phyloP scores from a whole-genome alignment of 2,797 vertebrate genomes.

The Leptodactylus fallax region DNA sequence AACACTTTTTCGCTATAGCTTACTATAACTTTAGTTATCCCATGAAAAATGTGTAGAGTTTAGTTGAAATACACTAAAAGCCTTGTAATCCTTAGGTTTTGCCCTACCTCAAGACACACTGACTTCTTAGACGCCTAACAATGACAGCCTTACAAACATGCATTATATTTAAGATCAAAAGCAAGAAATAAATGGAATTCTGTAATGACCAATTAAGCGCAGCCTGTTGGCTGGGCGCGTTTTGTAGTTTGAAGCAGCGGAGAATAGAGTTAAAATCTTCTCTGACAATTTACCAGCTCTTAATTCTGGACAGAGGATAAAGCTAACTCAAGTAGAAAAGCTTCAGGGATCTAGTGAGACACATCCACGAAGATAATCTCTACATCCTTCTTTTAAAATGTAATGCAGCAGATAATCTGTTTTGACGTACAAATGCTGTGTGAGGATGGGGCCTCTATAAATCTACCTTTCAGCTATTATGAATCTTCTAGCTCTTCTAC shows the following conservation, averaged over 20 bases:
- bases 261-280: constrained; percentile 50
- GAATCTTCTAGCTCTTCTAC: constrained; percentile 53
- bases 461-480: constrained; percentile 59
- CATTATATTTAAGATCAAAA: constrained; percentile 17
- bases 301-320: constrained; percentile 52
- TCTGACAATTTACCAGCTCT: constrained; percentile 43
- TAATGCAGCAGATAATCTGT: constrained; percentile 54
- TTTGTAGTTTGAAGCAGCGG: constrained; percentile 49
- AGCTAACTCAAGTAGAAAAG: constrained; percentile 51
- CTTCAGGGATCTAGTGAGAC: constrained; percentile 51
- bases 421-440: constrained; percentile 57
- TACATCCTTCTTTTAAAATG: constrained; percentile 59
- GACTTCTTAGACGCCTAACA: constrained; percentile 18
- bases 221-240: constrained; percentile 43
- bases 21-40: background rate
- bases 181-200: constrained; percentile 21
- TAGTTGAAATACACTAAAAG: background rate
- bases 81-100: background rate
- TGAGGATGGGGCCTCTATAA: constrained; percentile 36
- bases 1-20: too few relatives aligned
- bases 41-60: background rate
- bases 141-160: background rate
- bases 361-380: constrained; percentile 46
- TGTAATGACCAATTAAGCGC: constrained; percentile 37
- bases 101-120: background rate